These are phyloP conservation scores for Malurus splendens DNA, from an alignment of 2,797 vertebrate genomes.

Conservation along the genomic window DNA sequence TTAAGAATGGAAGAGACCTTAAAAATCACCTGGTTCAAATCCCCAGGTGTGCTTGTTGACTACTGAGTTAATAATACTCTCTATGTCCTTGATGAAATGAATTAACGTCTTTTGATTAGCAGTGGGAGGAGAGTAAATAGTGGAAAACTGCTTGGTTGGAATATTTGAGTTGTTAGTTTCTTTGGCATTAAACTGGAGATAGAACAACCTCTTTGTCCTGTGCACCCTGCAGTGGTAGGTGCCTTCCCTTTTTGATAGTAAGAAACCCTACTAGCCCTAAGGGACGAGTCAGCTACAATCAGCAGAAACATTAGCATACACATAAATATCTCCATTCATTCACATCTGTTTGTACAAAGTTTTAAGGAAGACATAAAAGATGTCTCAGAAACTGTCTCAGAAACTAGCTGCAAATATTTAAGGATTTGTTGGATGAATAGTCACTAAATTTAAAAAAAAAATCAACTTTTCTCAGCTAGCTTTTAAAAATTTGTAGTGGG, in stretches of 20 bases:
- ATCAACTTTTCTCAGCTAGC: neutral
- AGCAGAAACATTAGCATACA: neutral
- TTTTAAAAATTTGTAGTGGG: neutral
- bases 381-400: neutral
- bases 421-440: neutral
- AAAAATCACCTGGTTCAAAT: neutral
- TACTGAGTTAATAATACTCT: neutral
- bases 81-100: neutral
- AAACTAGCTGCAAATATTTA: neutral
- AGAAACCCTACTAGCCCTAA: neutral
- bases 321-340: neutral
- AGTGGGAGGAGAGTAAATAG: neutral
- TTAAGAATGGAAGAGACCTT: neutral
- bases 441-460: neutral
- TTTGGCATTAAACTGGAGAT: neutral
- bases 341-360: neutral
- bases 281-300: neutral
- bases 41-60: neutral
- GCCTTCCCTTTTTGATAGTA: neutral
- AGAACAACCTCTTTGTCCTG: neutral
- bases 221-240: neutral
- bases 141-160: neutral
- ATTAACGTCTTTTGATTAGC: neutral
- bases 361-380: neutral
- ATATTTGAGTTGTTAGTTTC: neutral